Evolutionary conservation across 2,888 invertebrate genomes (phyloP).

Genomic region (Clistopyga incitator): DNA sequence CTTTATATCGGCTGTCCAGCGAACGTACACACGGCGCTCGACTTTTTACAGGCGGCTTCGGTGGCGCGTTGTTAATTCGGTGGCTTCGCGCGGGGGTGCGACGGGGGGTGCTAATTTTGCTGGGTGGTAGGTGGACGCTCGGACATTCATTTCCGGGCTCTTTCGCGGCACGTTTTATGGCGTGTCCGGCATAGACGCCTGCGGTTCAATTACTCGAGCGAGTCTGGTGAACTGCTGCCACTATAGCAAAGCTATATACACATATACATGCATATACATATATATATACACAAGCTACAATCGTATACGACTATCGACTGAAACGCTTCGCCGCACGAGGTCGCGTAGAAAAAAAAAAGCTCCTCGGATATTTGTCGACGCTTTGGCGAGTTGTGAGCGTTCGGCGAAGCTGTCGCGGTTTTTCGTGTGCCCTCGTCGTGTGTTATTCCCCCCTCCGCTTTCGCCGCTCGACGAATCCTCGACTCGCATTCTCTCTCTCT

Average conservation of each 20-base stretch:
- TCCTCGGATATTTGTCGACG: slow-evolving; percentile 65
- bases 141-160: slow-evolving; percentile 71
- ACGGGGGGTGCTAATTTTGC: slow-evolving; percentile 69
- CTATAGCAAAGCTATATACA: slow-evolving; percentile 22
- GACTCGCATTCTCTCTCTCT: slow-evolving; percentile 5
- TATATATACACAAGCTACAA: slow-evolving; percentile 42
- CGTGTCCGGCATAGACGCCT: slow-evolving; percentile 66
- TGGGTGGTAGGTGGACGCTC: slow-evolving; percentile 32
- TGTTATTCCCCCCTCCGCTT: slow-evolving; percentile 28
- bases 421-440: slow-evolving; percentile 64
- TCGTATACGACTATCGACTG: slow-evolving; percentile 63
- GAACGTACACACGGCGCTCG: slow-evolving; percentile 25
- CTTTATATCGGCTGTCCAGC: background rate
- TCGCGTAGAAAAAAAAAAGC: slow-evolving; percentile 50
- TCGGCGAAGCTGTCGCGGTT: slow-evolving; percentile 71
- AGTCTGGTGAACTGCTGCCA: slow-evolving; percentile 42
- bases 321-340: slow-evolving; percentile 55
- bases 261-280: background rate
- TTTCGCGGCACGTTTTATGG: slow-evolving; percentile 68
- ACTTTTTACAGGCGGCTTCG: slow-evolving; percentile 51
- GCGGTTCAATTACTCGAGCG: slow-evolving; percentile 70
- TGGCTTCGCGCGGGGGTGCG: slow-evolving; percentile 39
- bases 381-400: slow-evolving; percentile 57
- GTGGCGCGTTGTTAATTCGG: slow-evolving; percentile 57
- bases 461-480: slow-evolving; percentile 13